Evolutionary conservation across 2,797 vertebrate genomes (phyloP).

Genomic region (Cercopithecus diana): DNA sequence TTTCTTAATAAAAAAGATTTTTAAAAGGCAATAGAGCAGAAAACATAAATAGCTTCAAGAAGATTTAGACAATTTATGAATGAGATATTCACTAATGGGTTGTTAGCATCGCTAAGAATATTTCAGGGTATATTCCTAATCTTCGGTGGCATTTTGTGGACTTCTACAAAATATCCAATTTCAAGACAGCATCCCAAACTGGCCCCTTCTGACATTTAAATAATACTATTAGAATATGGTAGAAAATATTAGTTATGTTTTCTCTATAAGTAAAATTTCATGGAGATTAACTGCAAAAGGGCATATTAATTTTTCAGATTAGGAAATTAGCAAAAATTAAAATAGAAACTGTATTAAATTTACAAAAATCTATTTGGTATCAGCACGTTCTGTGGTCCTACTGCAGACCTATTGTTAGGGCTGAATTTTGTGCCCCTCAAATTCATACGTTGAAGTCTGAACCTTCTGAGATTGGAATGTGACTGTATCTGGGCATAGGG

Average conservation of each 20-base stretch:
- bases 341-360: neutral
- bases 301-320: neutral
- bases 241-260: neutral
- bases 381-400: neutral
- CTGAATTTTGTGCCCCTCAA: neutral
- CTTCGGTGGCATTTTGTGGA: neutral
- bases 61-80: neutral
- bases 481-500: neutral
- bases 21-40: neutral
- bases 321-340: neutral
- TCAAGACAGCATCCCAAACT: neutral
- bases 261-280: neutral
- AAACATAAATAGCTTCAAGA: neutral
- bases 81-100: neutral
- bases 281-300: neutral
- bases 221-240: neutral
- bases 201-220: neutral
- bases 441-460: neutral
- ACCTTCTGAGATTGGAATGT: neutral
- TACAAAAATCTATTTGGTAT: neutral
- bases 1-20: slow-evolving; percentile 13
- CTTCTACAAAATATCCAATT: neutral
- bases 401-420: neutral
- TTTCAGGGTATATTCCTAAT: neutral
- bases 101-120: neutral